A percentile compares a stretch with the other conserved stretches of the same genome.
These are phyloP conservation scores for Papilio glaucus DNA, from an alignment of 1,140 invertebrate species.

Conservation along the genomic window DNA sequence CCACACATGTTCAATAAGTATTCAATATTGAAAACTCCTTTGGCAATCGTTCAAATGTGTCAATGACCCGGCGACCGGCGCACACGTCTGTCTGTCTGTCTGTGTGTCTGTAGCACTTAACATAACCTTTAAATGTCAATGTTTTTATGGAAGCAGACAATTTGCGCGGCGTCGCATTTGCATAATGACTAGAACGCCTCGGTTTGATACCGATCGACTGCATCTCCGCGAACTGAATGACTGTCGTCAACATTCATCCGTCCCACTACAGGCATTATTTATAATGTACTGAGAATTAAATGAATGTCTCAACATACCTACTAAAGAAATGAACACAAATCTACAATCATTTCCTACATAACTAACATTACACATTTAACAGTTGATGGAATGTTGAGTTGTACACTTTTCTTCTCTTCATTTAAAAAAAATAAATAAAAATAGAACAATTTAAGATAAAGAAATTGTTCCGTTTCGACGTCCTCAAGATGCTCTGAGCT, in stretches of 20 bases:
- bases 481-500: too few relatives aligned
- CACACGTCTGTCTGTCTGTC: slow-evolving; percentile 11
- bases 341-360: neutral
- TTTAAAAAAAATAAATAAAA: too few relatives aligned
- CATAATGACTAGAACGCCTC: slow-evolving; percentile 26
- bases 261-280: neutral
- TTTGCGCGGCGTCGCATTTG: slow-evolving; percentile 20
- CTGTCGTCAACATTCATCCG: neutral
- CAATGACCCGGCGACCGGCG: neutral
- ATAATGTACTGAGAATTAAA: neutral
- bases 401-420: too few relatives aligned
- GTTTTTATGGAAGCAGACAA: slow-evolving; percentile 29
- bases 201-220: slow-evolving; percentile 16
- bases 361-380: too few relatives aligned
- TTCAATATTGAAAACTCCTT: neutral
- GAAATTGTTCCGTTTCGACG: too few relatives aligned
- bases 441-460: too few relatives aligned
- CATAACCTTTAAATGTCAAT: slow-evolving; percentile 32
- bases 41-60: slow-evolving; percentile 11
- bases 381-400: too few relatives aligned
- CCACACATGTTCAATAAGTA: neutral
- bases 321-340: neutral
- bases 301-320: neutral
- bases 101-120: slow-evolving; percentile 22
- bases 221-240: slow-evolving; percentile 5